Percentiles rank a stretch among this genome's conserved stretches.
These are phyloP conservation scores for Phainopepla nitens DNA, from an alignment of 2,113 vertebrate species.

Conservation along the genomic window DNA sequence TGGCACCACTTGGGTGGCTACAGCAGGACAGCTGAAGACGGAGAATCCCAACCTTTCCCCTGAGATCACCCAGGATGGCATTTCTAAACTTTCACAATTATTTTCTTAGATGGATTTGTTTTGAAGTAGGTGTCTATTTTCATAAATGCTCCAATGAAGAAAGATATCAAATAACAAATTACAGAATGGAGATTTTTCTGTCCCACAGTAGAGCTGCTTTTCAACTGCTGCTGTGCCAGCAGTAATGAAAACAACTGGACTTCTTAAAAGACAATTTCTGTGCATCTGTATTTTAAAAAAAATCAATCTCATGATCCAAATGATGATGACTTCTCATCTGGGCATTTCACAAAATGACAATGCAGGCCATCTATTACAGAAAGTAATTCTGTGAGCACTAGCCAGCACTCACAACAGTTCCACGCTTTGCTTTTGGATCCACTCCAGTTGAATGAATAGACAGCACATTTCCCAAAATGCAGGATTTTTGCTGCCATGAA, in stretches of 20 bases:
- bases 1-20: background rate
- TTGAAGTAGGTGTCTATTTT: background rate
- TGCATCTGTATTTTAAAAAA: background rate
- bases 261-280: background rate
- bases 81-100: background rate
- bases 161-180: background rate
- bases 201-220: background rate
- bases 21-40: background rate
- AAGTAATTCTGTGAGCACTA: background rate
- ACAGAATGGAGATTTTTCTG: background rate
- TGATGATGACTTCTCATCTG: background rate
- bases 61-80: background rate
- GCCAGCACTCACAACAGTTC: background rate
- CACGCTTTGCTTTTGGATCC: background rate
- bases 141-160: background rate
- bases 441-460: conserved; percentile 12
- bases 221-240: background rate
- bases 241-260: background rate
- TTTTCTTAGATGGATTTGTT: background rate
- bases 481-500: conserved; percentile 24
- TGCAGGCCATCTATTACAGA: background rate
- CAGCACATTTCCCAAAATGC: conserved; percentile 10
- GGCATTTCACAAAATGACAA: background rate
- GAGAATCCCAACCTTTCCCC: background rate
- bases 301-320: background rate